phyloP scores from a whole-genome alignment of 1,140 invertebrate genomes.

The Ceratina japonica region DNA sequence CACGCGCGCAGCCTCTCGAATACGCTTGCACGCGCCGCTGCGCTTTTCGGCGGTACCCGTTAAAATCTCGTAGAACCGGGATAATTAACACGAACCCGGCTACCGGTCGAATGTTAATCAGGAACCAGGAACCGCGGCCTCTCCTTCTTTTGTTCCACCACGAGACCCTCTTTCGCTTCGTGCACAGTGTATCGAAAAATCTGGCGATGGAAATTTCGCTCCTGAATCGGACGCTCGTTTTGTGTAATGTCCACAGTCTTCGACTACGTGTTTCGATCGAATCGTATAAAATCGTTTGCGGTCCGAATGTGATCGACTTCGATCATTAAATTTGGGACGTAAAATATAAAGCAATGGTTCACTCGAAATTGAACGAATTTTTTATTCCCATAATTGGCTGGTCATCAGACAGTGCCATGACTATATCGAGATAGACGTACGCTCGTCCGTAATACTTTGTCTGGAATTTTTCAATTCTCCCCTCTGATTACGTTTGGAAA shows the following conservation, averaged over 20 bases:
- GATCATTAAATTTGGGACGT: no score
- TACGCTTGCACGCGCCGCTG: slow-evolving; percentile 19
- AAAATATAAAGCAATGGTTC: no score
- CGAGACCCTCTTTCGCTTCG: neutral
- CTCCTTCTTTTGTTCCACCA: neutral
- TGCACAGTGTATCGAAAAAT: neutral
- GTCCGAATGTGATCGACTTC: no score
- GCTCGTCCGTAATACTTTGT: neutral
- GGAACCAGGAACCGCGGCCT: neutral
- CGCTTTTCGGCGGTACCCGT: slow-evolving; percentile 35
- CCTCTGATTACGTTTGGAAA: neutral
- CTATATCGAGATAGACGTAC: neutral
- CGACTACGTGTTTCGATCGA: no score
- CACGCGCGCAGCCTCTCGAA: neutral
- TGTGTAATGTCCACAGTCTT: neutral
- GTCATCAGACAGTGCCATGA: neutral
- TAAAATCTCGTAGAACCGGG: slow-evolving; percentile 35
- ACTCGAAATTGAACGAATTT: neutral
- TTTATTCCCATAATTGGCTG: neutral
- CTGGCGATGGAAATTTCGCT: slow-evolving; percentile 24
- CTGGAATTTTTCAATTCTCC: slow-evolving; percentile 14
- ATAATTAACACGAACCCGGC: slow-evolving; percentile 48
- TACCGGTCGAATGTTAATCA: slow-evolving; percentile 30
- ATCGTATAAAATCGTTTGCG: no score
- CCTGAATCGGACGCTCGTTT: slow-evolving; percentile 11